A percentile compares a stretch with the other conserved stretches of the same genome.
Conservation (phyloP, 2,797 vertebrate species). For the Coregonus ussuriensis region DNA sequence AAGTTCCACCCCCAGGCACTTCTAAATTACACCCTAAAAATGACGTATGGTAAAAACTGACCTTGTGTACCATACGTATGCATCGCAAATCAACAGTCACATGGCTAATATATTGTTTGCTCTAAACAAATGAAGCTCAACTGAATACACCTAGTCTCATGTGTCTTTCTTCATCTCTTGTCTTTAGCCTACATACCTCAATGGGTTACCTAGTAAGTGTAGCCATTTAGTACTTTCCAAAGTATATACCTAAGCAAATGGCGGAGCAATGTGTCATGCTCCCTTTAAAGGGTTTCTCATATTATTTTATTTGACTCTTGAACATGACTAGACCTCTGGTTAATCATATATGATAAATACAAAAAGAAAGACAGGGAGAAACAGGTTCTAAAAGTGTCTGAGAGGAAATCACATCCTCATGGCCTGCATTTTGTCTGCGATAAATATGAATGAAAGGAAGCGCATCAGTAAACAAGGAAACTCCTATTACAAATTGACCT, state of each 20-base stretch:
- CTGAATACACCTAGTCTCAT: slow-evolving; percentile 21
- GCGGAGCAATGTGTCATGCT: slow-evolving; percentile 42
- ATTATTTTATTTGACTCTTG: slow-evolving; percentile 26
- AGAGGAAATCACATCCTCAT: slow-evolving; percentile 50
- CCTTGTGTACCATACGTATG: slow-evolving; percentile 24
- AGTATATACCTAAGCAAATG: slow-evolving; percentile 36
- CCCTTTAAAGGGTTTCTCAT: slow-evolving; percentile 37
- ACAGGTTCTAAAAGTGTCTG: slow-evolving; percentile 46
- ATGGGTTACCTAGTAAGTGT: slow-evolving; percentile 40
- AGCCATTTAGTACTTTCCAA: slow-evolving; percentile 18
- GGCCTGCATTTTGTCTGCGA: slow-evolving; percentile 50
- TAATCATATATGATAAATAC: slow-evolving; percentile 57
- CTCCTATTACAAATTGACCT: slow-evolving; percentile 63
- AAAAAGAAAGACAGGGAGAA: slow-evolving; percentile 34
- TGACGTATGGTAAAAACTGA: too few relatives aligned
- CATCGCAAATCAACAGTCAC: background rate
- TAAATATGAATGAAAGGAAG: slow-evolving; percentile 38
- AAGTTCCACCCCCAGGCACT: slow-evolving; percentile 29
- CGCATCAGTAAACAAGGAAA: slow-evolving; percentile 53
- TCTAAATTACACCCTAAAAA: slow-evolving; percentile 43
- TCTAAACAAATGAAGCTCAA: background rate
- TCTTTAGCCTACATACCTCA: slow-evolving; percentile 9
- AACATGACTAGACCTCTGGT: slow-evolving; percentile 38
- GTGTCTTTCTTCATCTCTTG: slow-evolving; percentile 29
- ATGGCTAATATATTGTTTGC: slow-evolving; percentile 12